Evolutionary conservation across 2,113 vertebrate genomes (phyloP), one percentile per base, ranked within the genome.

Genomic region (Mellivora capensis): DNA sequence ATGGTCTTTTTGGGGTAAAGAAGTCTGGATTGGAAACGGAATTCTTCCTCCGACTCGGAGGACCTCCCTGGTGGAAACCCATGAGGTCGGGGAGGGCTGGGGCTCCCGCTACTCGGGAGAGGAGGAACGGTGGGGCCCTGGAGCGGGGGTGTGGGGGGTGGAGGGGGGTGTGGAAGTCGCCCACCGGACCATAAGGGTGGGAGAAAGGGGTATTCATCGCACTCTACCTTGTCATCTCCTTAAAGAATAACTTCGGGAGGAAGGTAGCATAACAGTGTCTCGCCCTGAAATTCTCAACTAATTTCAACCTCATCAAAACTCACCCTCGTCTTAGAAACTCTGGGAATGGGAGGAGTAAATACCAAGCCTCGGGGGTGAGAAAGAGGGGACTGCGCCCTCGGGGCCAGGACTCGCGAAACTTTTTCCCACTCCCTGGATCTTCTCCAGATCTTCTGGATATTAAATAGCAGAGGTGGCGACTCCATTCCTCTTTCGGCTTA

Each of bases 61-160:
- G 97, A 97, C 96, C 97, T 97, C 97, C 97, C 96, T 93, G 82
- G 96, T 94, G 96, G 79, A 97, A 95, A 94, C 47, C 64, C 91
- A 86, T 96, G 71, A 64, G 94, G 82, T 88, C 61, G 11, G 37
- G 47, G 79, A 85, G 52, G 90, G 83, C 80, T 94, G 57, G 44
- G 83, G 72, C 94, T 91, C 52, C 42, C 52, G 82, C 85, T 80
- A 61, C 34, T 80, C 47, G 0, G 61, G 47, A 93, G n/a, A 31
- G 81, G 93, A 81, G 20, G 79, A 82, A 59, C 54, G 6, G 54
- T 12, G 95, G 84, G 90, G 90, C 62, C 76, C 14, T 23, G 21
- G 52, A 14, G 52, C 5, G 52, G 52, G 52, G 44, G 44, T 1
- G 44, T 5, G 44, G 44, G 49, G 52, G 52, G 17, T 54, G 6